Conservation (phyloP, 2,797 vertebrate genomes). For the Falco peregrinus region DNA sequence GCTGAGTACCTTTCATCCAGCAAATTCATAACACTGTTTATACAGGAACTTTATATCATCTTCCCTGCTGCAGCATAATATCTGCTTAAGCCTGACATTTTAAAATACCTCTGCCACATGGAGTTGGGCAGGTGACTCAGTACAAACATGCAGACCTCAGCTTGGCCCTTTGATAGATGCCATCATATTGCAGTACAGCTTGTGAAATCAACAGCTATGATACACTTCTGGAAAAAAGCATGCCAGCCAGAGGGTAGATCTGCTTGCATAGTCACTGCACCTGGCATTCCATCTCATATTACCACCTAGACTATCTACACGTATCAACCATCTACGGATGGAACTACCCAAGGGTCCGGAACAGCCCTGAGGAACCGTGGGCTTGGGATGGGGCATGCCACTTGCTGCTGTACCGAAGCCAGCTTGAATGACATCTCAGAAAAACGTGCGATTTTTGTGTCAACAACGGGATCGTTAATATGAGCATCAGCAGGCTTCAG, state of each 20-base stretch:
- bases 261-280: background rate
- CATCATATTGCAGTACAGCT: background rate
- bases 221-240: background rate
- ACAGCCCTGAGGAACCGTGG: background rate
- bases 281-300: background rate
- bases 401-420: background rate
- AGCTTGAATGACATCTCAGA: background rate
- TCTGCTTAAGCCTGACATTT: background rate
- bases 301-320: background rate
- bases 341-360: background rate
- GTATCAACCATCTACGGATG: background rate
- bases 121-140: background rate
- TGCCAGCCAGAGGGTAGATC: background rate
- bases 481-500: background rate
- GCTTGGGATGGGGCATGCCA: rapidly evolving
- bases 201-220: background rate
- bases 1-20: background rate
- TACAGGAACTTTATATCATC: background rate
- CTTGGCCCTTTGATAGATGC: background rate
- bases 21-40: background rate
- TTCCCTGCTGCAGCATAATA: background rate
- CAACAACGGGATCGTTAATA: background rate
- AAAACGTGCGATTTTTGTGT: background rate
- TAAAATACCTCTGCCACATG: background rate
- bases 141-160: background rate